Base-by-base conservation (phyloP, 2,797 vertebrate species). In the Sternotherus odoratus region DNA sequence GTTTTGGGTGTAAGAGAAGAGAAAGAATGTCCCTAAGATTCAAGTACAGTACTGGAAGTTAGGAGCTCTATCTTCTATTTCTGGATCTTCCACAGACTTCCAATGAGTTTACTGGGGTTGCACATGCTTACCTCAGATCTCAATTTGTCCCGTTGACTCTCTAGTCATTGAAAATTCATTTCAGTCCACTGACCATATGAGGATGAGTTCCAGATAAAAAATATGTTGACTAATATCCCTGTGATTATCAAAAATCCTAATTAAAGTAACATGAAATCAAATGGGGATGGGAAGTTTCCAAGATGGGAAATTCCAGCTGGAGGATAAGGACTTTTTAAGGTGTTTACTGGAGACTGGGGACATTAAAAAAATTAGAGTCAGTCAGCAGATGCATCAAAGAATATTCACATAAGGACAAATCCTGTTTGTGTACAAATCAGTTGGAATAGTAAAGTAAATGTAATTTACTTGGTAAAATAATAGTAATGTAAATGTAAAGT, bases 131-230 rank as follows among this genome's bases (percentile, higher is more conserved):
- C 86, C 50, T 90, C 82, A 85, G 75, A 80, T 72, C 56, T 8
- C 75, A 88, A 90, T 90, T 78, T 39, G 56, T 49, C 49, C 90
- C 79, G 63, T 83, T 93, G 75, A 69, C 56, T 95, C 69, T 85
- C 56, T 1, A 1, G 82, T 88, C 82, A 80, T 75, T 92, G 88
- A 94, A 93, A 83, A 92, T 78, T 53, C 75, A 15, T 50, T 91
- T 90, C 88, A 93, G 86, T 57, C 43, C 81, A 79, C 48, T 54
- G 77, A 85, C 83, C 74, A 93, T 88, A 89, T 78, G 51, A 74
- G 92, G 92, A 88, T 85, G 90, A 92, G 49, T 95, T 94, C 91
- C 87, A 94, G 91, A 88, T 78, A 86, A 93, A 83, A 56, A 51
- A 87, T 82, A 50, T 6, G n/a, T 51, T 89, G 53, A 92, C 87